A percentile compares a stretch with the other conserved stretches of the same genome.
Conservation (phyloP, 2,888 invertebrate genomes). For the Pyralis farinalis region DNA sequence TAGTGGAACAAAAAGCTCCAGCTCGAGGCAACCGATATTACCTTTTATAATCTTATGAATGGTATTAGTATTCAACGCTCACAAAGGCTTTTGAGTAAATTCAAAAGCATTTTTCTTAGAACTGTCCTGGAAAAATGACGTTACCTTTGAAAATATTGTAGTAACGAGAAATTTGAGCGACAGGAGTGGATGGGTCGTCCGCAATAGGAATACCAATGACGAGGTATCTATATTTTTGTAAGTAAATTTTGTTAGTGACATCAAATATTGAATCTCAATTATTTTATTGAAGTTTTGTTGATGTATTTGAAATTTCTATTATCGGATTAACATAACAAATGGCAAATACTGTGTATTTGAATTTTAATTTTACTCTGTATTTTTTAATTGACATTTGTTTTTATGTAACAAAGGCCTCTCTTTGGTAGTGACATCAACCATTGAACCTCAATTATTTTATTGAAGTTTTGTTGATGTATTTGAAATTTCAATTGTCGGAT, state of each 20-base stretch:
- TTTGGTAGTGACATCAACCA: no score
- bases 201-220: slow-evolving; percentile 24
- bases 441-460: no score
- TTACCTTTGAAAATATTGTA: slow-evolving; percentile 19
- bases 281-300: no score
- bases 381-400: no score
- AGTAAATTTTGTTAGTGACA: background rate
- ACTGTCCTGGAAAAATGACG: background rate
- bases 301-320: no score
- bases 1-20: background rate
- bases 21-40: background rate
- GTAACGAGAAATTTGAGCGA: slow-evolving; percentile 20
- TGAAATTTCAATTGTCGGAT: no score
- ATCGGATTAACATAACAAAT: no score
- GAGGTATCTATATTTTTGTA: slow-evolving; percentile 17
- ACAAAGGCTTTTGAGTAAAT: slow-evolving; percentile 7
- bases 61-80: slow-evolving; percentile 4
- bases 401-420: no score
- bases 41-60: slow-evolving; percentile 1
- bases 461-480: no score
- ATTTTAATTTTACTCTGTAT: no score
- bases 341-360: no score
- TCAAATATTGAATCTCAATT: no score
- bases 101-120: slow-evolving; percentile 4
- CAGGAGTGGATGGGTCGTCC: slow-evolving; percentile 11